Base-by-base conservation (phyloP, 2,797 vertebrate species). In the Intellagama lesueurii region DNA sequence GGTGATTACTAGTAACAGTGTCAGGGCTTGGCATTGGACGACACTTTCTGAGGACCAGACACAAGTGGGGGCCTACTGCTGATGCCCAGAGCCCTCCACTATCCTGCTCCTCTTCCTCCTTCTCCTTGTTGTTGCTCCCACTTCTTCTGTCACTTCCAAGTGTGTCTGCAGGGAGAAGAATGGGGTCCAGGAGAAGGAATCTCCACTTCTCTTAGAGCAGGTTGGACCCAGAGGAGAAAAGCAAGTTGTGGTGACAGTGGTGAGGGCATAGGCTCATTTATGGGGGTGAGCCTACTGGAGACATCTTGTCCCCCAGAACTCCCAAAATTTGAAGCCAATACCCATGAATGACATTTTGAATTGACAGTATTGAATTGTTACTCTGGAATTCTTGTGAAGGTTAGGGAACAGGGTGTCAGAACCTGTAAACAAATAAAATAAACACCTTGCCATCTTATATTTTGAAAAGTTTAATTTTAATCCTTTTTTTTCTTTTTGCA, bases 401-500 rank as follows among this genome's bases (percentile, higher is more conserved):
- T 68, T 66, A 7, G 44, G 78, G 19, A 47, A 24, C 4, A 30
- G 30, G 81, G 56, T 24, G 30, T 70, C 7, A 32, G 77, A 8
- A n/a, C 24, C 5, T 49, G 30, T 32, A 44, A 40, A 64, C 47
- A 30, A 66, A 30, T 64, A 19, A 30, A 52, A 19, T 14, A 35
- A 26, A 14, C 24, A 32, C 0, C 0, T 49, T 49, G 8, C 64
- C 70, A 76, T 56, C 52, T 22, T 16, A 83, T 56, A 0, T 49
- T 88, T 80, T 73, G 11, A 1, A 22, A 49, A 70, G 7, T 44
- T 88, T 92, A 68, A 88, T 83, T 91, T 69, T 92, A 87, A 79
- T 89, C 90, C 73, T 92, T 64, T 92, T 86, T 90, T 90, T 90
- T 70, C 26, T 91, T 91, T 92, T 90, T 81, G 60, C 95, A 97